Evolutionary conservation across 92 coral and sea anemone genomes (phyloP).

Genomic region (Siderastrea siderea): DNA sequence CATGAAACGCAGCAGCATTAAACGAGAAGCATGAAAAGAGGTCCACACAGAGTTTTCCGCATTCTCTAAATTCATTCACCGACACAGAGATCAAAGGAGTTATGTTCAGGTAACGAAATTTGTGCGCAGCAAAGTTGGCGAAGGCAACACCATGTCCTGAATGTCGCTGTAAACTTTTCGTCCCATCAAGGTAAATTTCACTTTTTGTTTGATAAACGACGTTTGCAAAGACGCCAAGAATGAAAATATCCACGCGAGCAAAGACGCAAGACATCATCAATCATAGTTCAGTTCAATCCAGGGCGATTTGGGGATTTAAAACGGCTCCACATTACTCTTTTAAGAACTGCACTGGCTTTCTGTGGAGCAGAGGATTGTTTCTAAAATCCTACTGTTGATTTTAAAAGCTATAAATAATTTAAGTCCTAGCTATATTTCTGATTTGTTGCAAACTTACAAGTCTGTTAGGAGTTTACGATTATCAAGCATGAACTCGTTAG

Average conservation of each 20-base stretch:
- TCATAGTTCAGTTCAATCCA: too few species aligned
- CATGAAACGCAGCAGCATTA: constrained; percentile 20
- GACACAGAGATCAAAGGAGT: not conserved
- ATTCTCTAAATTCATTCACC: constrained; percentile 18
- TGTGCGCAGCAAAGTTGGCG: constrained; percentile 21
- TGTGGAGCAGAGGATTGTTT: too few species aligned
- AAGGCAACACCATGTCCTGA: constrained; percentile 1
- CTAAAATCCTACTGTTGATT: too few species aligned
- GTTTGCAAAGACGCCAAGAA: not conserved
- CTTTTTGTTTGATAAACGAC: not conserved
- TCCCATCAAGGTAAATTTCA: constrained; percentile 15
- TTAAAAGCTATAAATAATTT: too few species aligned
- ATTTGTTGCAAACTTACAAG: too few species aligned
- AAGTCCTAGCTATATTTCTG: too few species aligned
- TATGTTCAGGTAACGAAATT: constrained; percentile 2
- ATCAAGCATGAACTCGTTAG: too few species aligned
- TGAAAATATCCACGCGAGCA: not conserved
- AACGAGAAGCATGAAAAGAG: constrained; percentile 25
- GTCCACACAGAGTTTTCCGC: constrained; percentile 25
- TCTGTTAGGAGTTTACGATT: too few species aligned
- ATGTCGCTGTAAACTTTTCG: constrained; percentile 6
- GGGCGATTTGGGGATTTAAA: too few species aligned
- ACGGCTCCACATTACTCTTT: too few species aligned
- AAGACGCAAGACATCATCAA: not conserved
- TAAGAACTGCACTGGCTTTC: too few species aligned